A percentile compares a stretch with the other conserved stretches of the same genome.
Conservation (phyloP, 2,888 invertebrate genomes). For the Tolmerus cingulatus region DNA sequence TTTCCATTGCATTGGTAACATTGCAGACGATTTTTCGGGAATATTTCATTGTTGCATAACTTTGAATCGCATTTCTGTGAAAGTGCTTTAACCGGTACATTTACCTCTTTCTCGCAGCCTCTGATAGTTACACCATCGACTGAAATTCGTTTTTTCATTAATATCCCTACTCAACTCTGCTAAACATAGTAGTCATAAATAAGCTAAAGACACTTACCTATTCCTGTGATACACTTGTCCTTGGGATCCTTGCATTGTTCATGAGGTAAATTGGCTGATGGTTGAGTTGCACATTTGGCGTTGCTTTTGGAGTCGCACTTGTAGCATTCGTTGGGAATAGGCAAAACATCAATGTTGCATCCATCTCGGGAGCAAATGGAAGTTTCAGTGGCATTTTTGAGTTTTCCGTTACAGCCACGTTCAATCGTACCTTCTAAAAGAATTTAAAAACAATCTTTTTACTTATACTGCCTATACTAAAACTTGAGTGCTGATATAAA, state of each 20-base stretch:
- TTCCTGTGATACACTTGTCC: background rate
- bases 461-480: no score
- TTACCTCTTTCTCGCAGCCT: background rate
- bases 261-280: background rate
- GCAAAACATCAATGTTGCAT: background rate
- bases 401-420: background rate
- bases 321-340: background rate
- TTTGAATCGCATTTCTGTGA: background rate
- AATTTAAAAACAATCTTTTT: conserved; percentile 29
- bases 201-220: background rate
- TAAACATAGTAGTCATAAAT: no score
- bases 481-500: no score
- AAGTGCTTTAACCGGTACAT: background rate
- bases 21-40: background rate
- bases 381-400: background rate
- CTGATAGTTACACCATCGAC: background rate
- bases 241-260: background rate
- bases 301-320: conserved; percentile 25
- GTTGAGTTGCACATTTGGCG: conserved; percentile 34
- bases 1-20: conserved; percentile 8
- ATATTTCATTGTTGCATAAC: conserved; percentile 35
- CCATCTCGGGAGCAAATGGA: background rate
- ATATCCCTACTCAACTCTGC: no score
- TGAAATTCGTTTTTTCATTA: background rate
- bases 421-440: conserved; percentile 51